Base-by-base conservation (phyloP, 1,140 invertebrate species). In the Drosophila auraria region DNA sequence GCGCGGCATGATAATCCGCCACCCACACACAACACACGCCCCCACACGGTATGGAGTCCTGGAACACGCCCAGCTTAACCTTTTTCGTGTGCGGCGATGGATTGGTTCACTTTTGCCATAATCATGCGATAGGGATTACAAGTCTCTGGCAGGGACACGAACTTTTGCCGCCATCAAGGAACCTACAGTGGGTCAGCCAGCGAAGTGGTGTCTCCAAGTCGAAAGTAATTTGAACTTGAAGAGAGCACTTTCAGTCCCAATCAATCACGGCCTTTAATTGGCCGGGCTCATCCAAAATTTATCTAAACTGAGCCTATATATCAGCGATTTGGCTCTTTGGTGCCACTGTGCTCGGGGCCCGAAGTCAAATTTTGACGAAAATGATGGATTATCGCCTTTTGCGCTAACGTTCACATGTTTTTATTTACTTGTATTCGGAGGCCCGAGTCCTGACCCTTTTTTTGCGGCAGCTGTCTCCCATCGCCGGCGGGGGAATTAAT, bases 341-440 rank as follows among this genome's bases (percentile, higher is more conserved):
- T 33, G 33, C 70, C 69, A 44, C 45, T 40, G 70, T 72, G n/a
- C 42, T 40, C 54, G 12, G 27, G 6, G 53, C 50, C 50, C 15
- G 23, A 66, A 53, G 54, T 68, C 49, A 73, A 76, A 56, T 76
- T 77, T 51, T 83, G 62, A 49, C 61, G 50, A 61, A 73, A 87
- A 87, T 87, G 77, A 87, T 87, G 80, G 83, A 87, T 87, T 87
- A 87, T 77, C 80, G 77, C 64, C 50, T 73, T 69, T 65, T 59
- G 27, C 61, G 53, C 57, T 51, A 60, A 62, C 71, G 58, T 64
- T 69, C 58, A 61, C 64, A 66, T 83, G 66, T 83, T 83, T 78
- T 87, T 54, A 70, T 86, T 86, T 62, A 58, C 49, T 62, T 51
- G 47, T 56, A 40, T 57, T 38, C 14, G 53, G 53, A 56, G 53